These are phyloP conservation scores for Catostylus mosaicus DNA, from an alignment of 30 jellyfish, hydroid and myxozoan genomes.

Conservation along the genomic window DNA sequence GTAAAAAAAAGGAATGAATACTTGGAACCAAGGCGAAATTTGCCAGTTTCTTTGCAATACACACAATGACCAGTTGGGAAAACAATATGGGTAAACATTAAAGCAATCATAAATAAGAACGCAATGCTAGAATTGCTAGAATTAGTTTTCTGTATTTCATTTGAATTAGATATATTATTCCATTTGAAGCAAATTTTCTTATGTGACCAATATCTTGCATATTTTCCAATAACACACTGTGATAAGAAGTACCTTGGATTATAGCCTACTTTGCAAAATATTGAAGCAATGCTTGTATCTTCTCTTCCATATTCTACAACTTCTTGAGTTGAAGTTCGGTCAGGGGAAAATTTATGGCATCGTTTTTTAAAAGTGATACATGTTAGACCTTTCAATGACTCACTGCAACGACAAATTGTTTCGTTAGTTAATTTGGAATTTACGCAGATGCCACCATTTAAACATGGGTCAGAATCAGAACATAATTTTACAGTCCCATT, in stretches of 20 bases:
- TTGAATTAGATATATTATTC: too few species aligned
- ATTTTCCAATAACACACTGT: constrained; percentile 15
- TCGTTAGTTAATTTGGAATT: constrained; percentile 16
- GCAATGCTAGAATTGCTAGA: not conserved
- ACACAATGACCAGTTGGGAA: too few species aligned
- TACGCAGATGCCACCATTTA: constrained; percentile 33
- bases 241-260: constrained; percentile 31
- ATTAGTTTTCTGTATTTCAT: too few species aligned
- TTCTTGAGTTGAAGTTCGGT: not conserved
- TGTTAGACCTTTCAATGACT: not conserved
- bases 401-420: constrained; percentile 28
- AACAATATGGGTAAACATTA: too few species aligned
- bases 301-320: constrained; percentile 21
- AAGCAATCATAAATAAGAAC: too few species aligned
- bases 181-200: not conserved
- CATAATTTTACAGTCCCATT: constrained; percentile 15
- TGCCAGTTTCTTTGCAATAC: constrained; percentile 30
- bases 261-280: constrained; percentile 47
- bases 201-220: not conserved
- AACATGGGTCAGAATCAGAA: constrained; percentile 23
- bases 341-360: not conserved
- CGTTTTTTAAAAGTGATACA: not conserved
- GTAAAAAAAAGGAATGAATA: constrained; percentile 30
- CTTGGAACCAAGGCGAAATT: constrained; percentile 24
- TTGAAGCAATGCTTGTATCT: constrained; percentile 22